Percentiles rank a stretch among this genome's conserved stretches.
phyloP scores from a whole-genome alignment of 2,888 invertebrate genomes.

The Acrobasis suavella region DNA sequence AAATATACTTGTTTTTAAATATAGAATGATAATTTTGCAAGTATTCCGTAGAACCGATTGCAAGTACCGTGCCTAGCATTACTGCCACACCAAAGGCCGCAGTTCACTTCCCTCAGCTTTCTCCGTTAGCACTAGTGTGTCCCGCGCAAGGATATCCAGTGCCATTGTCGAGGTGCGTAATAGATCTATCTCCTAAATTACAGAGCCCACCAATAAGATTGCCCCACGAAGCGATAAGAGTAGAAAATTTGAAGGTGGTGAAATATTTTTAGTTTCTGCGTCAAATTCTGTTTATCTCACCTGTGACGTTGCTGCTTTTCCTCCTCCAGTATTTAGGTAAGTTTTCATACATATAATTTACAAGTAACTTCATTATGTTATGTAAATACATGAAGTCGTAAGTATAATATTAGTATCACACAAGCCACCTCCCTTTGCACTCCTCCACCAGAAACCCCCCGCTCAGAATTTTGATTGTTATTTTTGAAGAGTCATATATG shows the following conservation, averaged over 20 bases:
- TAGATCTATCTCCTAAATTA: conserved; percentile 59
- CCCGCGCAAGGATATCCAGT: conserved; percentile 83
- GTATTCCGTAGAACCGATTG: conserved; percentile 68
- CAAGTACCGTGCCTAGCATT: conserved; percentile 75
- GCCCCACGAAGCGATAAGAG: conserved; percentile 80
- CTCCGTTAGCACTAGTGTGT: conserved; percentile 72
- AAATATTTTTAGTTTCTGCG: conserved; percentile 67
- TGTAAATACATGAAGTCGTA: background rate
- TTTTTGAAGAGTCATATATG: conserved; percentile 25
- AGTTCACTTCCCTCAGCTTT: conserved; percentile 58
- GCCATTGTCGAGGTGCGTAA: conserved; percentile 85
- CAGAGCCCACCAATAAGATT: conserved; percentile 87
- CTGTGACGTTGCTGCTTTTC: conserved; percentile 81
- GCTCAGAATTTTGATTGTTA: background rate
- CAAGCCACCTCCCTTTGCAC: background rate
- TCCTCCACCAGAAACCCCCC: background rate
- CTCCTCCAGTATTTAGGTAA: conserved; percentile 78
- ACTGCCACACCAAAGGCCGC: conserved; percentile 77
- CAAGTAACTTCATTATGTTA: background rate
- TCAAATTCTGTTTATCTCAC: conserved; percentile 68
- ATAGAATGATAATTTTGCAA: too few species aligned
- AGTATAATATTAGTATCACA: background rate
- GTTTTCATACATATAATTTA: conserved; percentile 29
- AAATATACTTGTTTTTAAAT: too few species aligned
- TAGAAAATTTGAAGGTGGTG: conserved; percentile 64